Evolutionary conservation across 2,888 invertebrate genomes (phyloP).

Genomic region (Troides helena): DNA sequence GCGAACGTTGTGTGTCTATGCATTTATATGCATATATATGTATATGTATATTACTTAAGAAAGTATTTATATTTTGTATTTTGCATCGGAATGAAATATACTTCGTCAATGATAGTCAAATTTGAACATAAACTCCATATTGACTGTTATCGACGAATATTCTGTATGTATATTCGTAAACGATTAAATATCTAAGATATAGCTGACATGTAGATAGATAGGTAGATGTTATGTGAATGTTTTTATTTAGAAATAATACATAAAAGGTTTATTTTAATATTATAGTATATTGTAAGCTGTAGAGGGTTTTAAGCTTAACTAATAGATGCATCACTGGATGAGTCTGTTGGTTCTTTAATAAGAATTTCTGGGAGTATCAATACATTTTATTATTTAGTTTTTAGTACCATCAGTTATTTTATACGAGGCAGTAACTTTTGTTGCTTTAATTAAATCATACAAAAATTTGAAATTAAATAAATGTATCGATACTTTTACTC

Average conservation of each 20-base stretch:
- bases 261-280: constrained; percentile 40
- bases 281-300: constrained; percentile 51
- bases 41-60: constrained; percentile 55
- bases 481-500: constrained; percentile 12
- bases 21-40: constrained; percentile 50
- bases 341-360: constrained; percentile 37
- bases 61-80: constrained; percentile 44
- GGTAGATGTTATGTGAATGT: constrained; percentile 76
- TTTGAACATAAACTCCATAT: constrained; percentile 37
- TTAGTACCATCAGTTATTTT: background rate
- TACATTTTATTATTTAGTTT: constrained; percentile 15
- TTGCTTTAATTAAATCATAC: too few species aligned
- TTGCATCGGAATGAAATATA: constrained; percentile 51
- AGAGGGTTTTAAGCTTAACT: constrained; percentile 59
- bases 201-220: constrained; percentile 61
- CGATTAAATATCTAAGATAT: constrained; percentile 42
- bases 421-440: too few species aligned
- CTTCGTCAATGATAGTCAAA: constrained; percentile 39
- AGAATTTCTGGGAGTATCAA: constrained; percentile 48
- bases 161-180: constrained; percentile 38
- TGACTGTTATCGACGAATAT: constrained; percentile 41
- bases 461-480: background rate
- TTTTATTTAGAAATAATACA: constrained; percentile 31
- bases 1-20: constrained; percentile 62
- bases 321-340: constrained; percentile 38